Evolutionary conservation across 2,113 vertebrate species (phyloP), one percentile per base, ranked within the genome.

Genomic region (Nycticryphes semicollaris): DNA sequence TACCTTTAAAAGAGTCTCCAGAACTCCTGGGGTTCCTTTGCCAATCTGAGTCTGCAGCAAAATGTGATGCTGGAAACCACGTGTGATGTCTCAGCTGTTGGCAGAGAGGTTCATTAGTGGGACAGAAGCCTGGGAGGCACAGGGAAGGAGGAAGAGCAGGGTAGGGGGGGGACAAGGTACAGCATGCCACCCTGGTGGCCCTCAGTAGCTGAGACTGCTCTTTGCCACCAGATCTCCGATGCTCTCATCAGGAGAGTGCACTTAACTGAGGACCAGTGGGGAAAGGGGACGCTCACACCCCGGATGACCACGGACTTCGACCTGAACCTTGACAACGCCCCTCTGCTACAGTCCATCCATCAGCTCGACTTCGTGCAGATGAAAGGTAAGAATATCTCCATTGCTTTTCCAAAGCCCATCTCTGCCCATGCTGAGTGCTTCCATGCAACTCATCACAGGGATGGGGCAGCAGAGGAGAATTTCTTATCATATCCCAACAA

Each of bases 341-440:
- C 99, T 2, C 98, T 99, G 84, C 98, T 99, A 25, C 99, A 99
- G 89, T 99, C 99, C 87, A 99, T 99, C 95, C 99, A 99, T 84
- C 99, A 99, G 98, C 99, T 99, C 2, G 99, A 99, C 98, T 99
- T 99, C 1, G 98, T 99, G 33, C 99, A 99, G 97, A 99, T 99
- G 99, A 99, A 99, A 99, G 99, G 99, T 99, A 97, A 51, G 95
- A 88, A 25, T 48, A 14, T 20, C 17, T 81, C 77, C 30, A 54
- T 31, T 25, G 6, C 64, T 28, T 35, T 35, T 7, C 56, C 6
- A 14, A 15, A 68, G 9, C 47, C 24, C 8, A 1, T 41, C 8
- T 51, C 62, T 31, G 57, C 54, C 76, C 70, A 0, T 13, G 18
- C 85, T n/a, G 66, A 20, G 14, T 1, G 30, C 16, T 84, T 47